Evolutionary conservation across 2,888 invertebrate genomes (phyloP).

Genomic region (Chirona hameri): DNA sequence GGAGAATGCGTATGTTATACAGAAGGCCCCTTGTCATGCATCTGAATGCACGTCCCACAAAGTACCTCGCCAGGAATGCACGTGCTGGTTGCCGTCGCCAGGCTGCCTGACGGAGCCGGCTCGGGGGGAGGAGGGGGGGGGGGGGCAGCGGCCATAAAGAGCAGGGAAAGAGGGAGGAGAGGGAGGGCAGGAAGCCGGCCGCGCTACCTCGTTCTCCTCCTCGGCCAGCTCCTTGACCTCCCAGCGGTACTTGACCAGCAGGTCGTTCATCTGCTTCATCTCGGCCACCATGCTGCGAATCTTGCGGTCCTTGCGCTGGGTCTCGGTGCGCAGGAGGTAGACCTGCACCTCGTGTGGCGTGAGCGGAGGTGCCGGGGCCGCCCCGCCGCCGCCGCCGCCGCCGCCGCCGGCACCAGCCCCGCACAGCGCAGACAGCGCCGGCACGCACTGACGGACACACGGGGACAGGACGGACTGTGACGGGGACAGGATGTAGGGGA

Average conservation of each 20-base stretch:
- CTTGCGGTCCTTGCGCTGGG: slow-evolving; percentile 45
- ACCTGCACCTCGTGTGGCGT: slow-evolving; percentile 42
- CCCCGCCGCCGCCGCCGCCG: not conserved
- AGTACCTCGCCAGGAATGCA: too few relatives aligned
- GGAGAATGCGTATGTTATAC: too few relatives aligned
- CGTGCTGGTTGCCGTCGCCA: too few relatives aligned
- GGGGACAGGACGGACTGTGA: not conserved
- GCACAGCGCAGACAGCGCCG: not conserved
- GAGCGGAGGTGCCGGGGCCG: not conserved
- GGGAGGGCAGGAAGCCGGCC: not conserved
- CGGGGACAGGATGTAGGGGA: not conserved
- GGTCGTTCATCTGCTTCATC: slow-evolving; percentile 41
- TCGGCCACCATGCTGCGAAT: slow-evolving; percentile 41
- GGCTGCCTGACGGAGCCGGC: too few relatives aligned
- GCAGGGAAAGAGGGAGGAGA: not conserved
- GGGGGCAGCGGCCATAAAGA: too few relatives aligned
- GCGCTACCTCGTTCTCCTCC: slow-evolving; percentile 43
- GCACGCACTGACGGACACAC: too few relatives aligned
- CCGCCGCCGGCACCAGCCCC: not conserved
- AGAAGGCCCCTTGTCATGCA: too few relatives aligned
- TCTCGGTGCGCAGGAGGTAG: slow-evolving; percentile 44
- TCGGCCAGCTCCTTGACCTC: slow-evolving; percentile 43
- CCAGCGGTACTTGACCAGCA: slow-evolving; percentile 43
- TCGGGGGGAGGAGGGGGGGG: too few relatives aligned
- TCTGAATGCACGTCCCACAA: too few relatives aligned